Conservation (phyloP, 2,888 invertebrate species). For the Epirrita christyi region DNA sequence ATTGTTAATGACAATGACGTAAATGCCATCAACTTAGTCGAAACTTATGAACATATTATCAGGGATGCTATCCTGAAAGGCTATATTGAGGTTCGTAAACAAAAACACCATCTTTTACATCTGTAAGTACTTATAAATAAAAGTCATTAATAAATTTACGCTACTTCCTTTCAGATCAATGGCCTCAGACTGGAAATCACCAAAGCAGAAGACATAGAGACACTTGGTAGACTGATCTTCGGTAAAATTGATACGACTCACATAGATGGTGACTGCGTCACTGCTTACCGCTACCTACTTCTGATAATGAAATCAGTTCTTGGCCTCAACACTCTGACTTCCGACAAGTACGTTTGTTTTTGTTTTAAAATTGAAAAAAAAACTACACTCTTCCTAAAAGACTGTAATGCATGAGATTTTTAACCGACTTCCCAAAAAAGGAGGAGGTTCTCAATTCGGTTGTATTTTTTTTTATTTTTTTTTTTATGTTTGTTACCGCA, state of each 20-base stretch:
- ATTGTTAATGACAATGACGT: constrained; percentile 60
- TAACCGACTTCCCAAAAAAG: no score
- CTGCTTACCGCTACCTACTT: constrained; percentile 85
- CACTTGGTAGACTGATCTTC: constrained; percentile 81
- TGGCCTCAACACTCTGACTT: constrained; percentile 63
- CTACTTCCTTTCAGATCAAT: constrained; percentile 57
- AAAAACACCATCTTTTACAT: not conserved
- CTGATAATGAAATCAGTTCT: constrained; percentile 80
- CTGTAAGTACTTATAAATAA: not conserved
- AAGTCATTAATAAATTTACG: not conserved
- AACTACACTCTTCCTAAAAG: not conserved
- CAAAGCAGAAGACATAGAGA: constrained; percentile 79
- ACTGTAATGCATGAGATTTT: not conserved
- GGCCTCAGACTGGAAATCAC: constrained; percentile 65
- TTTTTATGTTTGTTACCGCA: no score
- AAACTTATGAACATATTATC: constrained; percentile 81
- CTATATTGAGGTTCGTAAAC: constrained; percentile 68
- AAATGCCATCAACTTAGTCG: constrained; percentile 55
- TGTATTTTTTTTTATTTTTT: no score
- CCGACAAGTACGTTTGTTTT: constrained; percentile 65
- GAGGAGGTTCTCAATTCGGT: no score
- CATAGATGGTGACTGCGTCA: constrained; percentile 59
- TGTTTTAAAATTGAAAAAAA: not conserved
- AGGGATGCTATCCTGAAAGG: constrained; percentile 84
- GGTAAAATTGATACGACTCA: constrained; percentile 72